Conservation (phyloP, 1,140 invertebrate genomes). For the Musca domestica region DNA sequence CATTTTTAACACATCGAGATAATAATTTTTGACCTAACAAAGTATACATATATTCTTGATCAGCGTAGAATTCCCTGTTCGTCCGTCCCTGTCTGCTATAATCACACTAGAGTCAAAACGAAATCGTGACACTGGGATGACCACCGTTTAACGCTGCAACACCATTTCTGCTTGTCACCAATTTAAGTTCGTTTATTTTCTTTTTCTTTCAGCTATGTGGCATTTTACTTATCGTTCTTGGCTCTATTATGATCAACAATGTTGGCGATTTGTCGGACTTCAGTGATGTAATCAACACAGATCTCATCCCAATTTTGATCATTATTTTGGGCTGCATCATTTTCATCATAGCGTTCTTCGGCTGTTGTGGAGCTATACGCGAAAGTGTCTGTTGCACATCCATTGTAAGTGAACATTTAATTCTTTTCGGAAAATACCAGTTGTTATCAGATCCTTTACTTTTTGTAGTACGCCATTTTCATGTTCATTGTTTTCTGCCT, state of each 20-base stretch:
- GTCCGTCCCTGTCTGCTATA: no score
- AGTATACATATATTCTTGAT: no score
- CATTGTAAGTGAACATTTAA: constrained; percentile 58
- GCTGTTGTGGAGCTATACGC: constrained; percentile 75
- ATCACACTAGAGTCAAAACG: no score
- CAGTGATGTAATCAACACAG: constrained; percentile 26
- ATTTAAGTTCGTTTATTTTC: background rate
- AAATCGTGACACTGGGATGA: no score
- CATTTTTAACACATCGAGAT: no score
- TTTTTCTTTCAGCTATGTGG: constrained; percentile 60
- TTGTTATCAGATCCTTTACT: background rate
- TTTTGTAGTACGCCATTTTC: constrained; percentile 63
- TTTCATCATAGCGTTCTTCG: constrained; percentile 73
- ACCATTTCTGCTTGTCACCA: no score
- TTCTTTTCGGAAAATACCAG: no score
- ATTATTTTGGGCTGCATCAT: constrained; percentile 69
- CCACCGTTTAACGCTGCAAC: no score
- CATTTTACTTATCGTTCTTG: constrained; percentile 61
- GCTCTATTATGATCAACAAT: constrained; percentile 34
- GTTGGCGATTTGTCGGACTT: constrained; percentile 15
- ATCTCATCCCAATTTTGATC: constrained; percentile 59
- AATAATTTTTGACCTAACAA: no score
- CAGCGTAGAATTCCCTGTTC: no score
- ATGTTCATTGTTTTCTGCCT: constrained; percentile 63
- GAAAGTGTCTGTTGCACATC: constrained; percentile 75